These are phyloP conservation scores for Polylopha cassiicola DNA, from an alignment of 2,888 invertebrate genomes.

Conservation along the genomic window DNA sequence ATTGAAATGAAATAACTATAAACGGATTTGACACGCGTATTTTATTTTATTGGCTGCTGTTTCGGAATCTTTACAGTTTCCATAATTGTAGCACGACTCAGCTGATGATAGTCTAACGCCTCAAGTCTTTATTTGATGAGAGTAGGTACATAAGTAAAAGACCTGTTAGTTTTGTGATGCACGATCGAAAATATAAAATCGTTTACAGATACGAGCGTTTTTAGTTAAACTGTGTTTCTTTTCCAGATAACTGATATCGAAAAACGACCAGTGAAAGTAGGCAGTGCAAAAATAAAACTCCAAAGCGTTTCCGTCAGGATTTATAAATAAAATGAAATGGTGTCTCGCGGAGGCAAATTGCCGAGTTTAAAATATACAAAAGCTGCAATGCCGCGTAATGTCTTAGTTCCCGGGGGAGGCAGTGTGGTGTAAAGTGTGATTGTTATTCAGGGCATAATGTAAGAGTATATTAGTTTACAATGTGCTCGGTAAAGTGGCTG, in stretches of 20 bases:
- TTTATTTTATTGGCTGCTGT: too few relatives aligned
- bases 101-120: too few relatives aligned
- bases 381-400: constrained; percentile 4
- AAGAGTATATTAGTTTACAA: constrained; percentile 40
- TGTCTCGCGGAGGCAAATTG: constrained; percentile 8
- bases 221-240: too few relatives aligned
- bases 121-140: too few relatives aligned
- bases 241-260: constrained; percentile 3
- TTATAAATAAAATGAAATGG: constrained; percentile 23
- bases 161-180: too few relatives aligned
- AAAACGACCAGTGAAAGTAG: constrained; percentile 6
- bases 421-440: constrained; percentile 24
- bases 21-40: too few relatives aligned
- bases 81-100: too few relatives aligned
- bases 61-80: too few relatives aligned
- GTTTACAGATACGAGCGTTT: too few relatives aligned
- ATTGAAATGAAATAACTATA: too few relatives aligned
- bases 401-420: background rate
- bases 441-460: constrained; percentile 40
- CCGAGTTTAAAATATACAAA: constrained; percentile 2
- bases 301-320: constrained; percentile 1
- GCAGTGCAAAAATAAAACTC: constrained; percentile 1
- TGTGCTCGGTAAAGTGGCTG: constrained; percentile 67
- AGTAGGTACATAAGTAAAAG: too few relatives aligned
- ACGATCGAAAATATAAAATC: too few relatives aligned